Percentiles rank a stretch among this genome's conserved stretches.
phyloP scores from a whole-genome alignment of 2,113 vertebrate species.

The Phylloscopus trochilus region DNA sequence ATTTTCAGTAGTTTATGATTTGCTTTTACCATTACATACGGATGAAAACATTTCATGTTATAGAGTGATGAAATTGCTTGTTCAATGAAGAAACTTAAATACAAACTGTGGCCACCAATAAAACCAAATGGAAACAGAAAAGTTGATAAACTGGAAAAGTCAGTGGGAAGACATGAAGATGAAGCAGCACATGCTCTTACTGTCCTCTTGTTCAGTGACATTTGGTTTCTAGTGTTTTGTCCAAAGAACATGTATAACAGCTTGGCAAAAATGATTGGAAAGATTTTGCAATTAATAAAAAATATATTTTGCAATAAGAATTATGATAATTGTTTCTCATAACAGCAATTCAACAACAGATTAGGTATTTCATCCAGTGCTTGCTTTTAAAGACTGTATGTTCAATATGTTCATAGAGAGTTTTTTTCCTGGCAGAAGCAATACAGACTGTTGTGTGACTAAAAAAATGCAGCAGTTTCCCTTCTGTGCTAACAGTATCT shows the following conservation, averaged over 20 bases:
- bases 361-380: background rate
- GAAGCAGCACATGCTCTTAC: background rate
- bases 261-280: background rate
- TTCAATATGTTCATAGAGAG: background rate
- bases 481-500: background rate
- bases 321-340: background rate
- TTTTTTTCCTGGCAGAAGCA: background rate
- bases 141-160: background rate
- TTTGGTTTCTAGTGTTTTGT: background rate
- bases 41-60: background rate
- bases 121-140: background rate
- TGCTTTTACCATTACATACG: background rate
- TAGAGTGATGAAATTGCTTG: background rate
- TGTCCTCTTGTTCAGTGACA: background rate
- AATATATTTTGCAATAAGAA: background rate
- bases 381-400: background rate
- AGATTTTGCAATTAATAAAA: background rate
- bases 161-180: background rate
- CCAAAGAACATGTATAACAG: background rate
- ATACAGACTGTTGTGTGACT: background rate
- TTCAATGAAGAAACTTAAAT: background rate
- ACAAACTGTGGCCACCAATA: background rate
- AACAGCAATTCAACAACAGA: background rate
- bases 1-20: background rate
- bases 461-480: background rate